A percentile compares a stretch with the other conserved stretches of the same genome.
phyloP scores from a whole-genome alignment of 2,113 vertebrate species.

The Xerus inauris region DNA sequence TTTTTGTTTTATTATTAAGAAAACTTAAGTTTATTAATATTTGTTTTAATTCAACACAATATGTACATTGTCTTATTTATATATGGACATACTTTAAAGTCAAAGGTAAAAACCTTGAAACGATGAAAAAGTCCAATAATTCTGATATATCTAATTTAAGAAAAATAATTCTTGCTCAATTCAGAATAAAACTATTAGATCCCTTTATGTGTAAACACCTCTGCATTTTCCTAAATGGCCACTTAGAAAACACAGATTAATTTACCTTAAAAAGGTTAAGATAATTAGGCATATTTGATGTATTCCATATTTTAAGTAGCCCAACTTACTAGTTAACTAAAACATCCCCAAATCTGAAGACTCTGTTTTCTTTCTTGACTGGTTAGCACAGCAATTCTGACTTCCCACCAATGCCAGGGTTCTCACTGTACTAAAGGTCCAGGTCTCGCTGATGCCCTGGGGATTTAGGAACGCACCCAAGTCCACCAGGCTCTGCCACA shows the following conservation, averaged over 20 bases:
- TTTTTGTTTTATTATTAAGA: not conserved
- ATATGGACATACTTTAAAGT: not conserved
- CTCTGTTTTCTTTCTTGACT: not conserved
- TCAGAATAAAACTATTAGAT: not conserved
- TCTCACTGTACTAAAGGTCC: not conserved
- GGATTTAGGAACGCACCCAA: not conserved
- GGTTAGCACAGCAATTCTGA: not conserved
- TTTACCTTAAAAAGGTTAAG: not conserved
- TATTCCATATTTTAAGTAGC: not conserved
- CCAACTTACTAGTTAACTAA: not conserved
- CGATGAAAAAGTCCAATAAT: not conserved
- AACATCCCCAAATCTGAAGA: not conserved
- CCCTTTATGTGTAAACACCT: not conserved
- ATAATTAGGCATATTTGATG: not conserved
- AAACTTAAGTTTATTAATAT: not conserved
- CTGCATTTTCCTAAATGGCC: not conserved
- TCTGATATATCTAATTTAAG: not conserved
- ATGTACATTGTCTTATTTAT: not conserved
- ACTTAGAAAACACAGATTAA: not conserved
- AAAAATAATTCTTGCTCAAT: not conserved
- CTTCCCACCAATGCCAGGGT: not conserved
- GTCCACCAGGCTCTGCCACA: not conserved
- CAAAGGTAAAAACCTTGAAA: not conserved
- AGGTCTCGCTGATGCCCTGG: not conserved
- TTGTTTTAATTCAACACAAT: not conserved